A percentile compares a stretch with the other conserved stretches of the same genome.
Evolutionary conservation across 1,140 invertebrate species (phyloP).

Genomic region (Drosophila serrata): DNA sequence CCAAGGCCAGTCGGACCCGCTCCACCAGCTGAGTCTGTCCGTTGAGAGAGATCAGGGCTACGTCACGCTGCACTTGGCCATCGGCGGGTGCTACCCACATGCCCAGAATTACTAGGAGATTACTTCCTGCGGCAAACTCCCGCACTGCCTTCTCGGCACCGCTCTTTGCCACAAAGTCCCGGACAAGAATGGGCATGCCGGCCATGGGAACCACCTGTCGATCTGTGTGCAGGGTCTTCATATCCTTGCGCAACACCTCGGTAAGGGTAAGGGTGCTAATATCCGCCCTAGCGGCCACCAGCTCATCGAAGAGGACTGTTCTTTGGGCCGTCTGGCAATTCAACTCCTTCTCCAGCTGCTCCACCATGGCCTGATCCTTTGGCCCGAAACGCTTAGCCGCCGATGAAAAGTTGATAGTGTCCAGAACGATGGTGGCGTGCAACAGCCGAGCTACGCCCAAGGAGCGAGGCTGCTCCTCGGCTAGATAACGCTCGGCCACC

Average conservation of each 20-base stretch:
- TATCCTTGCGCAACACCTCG: slow-evolving; percentile 89
- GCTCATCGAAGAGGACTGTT: slow-evolving; percentile 85
- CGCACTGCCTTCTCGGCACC: slow-evolving; percentile 85
- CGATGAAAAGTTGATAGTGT: slow-evolving; percentile 89
- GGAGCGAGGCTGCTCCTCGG: slow-evolving; percentile 57
- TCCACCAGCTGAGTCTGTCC: slow-evolving; percentile 51
- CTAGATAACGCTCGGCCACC: slow-evolving; percentile 78
- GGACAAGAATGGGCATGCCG: slow-evolving; percentile 87
- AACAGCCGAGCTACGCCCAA: slow-evolving; percentile 74
- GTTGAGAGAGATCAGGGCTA: slow-evolving; percentile 86
- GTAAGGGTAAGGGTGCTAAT: slow-evolving; percentile 86
- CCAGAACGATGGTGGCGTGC: slow-evolving; percentile 90
- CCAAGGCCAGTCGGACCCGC: slow-evolving; percentile 50
- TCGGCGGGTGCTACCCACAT: slow-evolving; percentile 81
- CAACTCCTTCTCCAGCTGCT: slow-evolving; percentile 45
- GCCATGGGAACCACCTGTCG: slow-evolving; percentile 85
- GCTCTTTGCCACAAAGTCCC: slow-evolving; percentile 86
- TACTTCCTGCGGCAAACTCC: slow-evolving; percentile 85
- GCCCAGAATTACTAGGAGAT: slow-evolving; percentile 86
- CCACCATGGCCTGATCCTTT: slow-evolving; percentile 86
- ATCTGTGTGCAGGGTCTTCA: slow-evolving; percentile 86
- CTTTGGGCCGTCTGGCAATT: slow-evolving; percentile 40
- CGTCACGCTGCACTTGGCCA: slow-evolving; percentile 85
- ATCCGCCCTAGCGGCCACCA: slow-evolving; percentile 88
- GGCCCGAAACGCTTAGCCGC: slow-evolving; percentile 88